Base-by-base conservation (phyloP, 2,797 vertebrate species). In the Brotogeris chrysoptera region DNA sequence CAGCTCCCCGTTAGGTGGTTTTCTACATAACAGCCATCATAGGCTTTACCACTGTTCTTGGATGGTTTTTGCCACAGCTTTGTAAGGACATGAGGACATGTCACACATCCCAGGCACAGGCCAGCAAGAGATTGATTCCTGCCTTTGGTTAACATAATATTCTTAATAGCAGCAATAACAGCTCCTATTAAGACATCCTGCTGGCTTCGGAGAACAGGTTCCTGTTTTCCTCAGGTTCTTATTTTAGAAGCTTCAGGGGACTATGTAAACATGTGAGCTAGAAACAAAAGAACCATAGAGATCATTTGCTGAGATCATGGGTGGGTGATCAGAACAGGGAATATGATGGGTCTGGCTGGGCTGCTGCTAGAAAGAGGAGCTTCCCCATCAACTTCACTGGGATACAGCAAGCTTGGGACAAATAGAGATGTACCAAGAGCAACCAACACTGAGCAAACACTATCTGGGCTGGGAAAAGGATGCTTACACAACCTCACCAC, bases 161-260 rank as follows among this genome's bases (percentile, higher is more conserved):
- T 81, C 63, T 83, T 93, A 90, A 90, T 88, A 93, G 80, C 9
- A 78, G 88, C 93, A 93, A 78, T 86, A 96, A 66, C 27, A 84
- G 47, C 80, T 81, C 85, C 80, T 88, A 59, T 72, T 72, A 84
- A 94, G 71, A 44, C 74, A 77, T 68, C 72, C 92, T 96, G 59
- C 63, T 79, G 41, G 53, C 80, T 88, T 86, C 3, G 2, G 95
- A 96, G 76, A 92, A 65, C 69, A 87, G 72, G 87, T 90, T 93
- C 60, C 73, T 81, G 2, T 76, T 84, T 92, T 95, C 78, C 88
- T 73, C 60, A 24, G 76, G 63, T 88, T 90, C 91, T 73, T 72
- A 92, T 88, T 93, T 95, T 91, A 88, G 96, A 86, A 68, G 38
- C 18, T 92, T 79, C 55, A 70, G n/a, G 50, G 65, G 41, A 61